Conservation (phyloP, 1,140 invertebrate species). For the Drosophila carrolli region DNA sequence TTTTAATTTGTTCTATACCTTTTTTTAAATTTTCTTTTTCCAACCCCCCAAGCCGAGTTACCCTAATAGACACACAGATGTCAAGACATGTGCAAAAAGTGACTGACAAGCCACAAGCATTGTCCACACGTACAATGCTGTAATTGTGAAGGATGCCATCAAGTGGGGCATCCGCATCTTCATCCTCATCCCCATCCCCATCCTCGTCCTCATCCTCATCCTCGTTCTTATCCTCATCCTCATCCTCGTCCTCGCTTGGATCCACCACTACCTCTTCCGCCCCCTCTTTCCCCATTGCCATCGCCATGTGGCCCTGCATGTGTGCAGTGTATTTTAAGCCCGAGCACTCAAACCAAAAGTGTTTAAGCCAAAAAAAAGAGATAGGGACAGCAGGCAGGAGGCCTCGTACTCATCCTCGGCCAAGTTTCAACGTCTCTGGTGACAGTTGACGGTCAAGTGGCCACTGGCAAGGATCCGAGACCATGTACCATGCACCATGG, state of each 20-base stretch:
- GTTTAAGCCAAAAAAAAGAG: conserved; percentile 69
- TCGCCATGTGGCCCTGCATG: conserved; percentile 15
- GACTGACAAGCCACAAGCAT: conserved; percentile 72
- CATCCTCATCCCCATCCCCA: conserved; percentile 20
- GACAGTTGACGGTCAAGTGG: conserved; percentile 78
- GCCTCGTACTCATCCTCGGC: conserved; percentile 21
- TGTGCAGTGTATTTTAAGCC: conserved; percentile 75
- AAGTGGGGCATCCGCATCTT: conserved; percentile 66
- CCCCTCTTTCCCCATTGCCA: conserved; percentile 6
- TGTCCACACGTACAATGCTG: conserved; percentile 76
- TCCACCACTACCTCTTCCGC: conserved; percentile 4
- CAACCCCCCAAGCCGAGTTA: background rate
- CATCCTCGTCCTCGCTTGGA: conserved; percentile 11
- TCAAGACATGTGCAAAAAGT: conserved; percentile 50
- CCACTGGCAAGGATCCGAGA: conserved; percentile 56
- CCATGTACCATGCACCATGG: conserved; percentile 23
- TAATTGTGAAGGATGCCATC: conserved; percentile 83
- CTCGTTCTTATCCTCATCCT: conserved; percentile 2
- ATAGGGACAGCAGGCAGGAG: conserved; percentile 33
- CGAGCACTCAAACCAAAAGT: conserved; percentile 70
- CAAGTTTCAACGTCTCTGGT: conserved; percentile 52
- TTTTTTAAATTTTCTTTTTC: background rate
- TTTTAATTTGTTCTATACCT: too few species aligned
- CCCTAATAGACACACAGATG: conserved; percentile 26
- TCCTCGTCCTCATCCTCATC: background rate